Conservation (phyloP, 2,113 vertebrate genomes). For the Psilopogon haemacephalus region DNA sequence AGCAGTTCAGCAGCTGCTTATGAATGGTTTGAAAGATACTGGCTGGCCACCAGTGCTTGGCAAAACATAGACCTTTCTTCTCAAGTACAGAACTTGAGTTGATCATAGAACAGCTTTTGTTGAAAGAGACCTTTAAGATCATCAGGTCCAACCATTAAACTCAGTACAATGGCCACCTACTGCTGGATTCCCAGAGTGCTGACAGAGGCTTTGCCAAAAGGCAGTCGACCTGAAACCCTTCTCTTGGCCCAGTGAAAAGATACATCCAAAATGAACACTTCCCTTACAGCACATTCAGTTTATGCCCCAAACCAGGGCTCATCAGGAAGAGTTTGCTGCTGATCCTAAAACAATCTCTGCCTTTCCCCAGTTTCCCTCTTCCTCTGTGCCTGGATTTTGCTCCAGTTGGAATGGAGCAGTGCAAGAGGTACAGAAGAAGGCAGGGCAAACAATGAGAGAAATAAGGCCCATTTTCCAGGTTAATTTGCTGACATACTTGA, state of each 20-base stretch:
- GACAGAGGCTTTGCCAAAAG: not conserved
- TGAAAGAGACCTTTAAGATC: too few relatives aligned
- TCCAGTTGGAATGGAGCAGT: not conserved
- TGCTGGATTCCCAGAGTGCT: not conserved
- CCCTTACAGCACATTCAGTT: not conserved
- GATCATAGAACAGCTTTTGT: too few relatives aligned
- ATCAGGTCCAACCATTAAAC: too few relatives aligned
- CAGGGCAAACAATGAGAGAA: not conserved
- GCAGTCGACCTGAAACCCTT: not conserved
- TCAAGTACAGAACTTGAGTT: not conserved
- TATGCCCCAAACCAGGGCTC: not conserved
- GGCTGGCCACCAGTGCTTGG: not conserved
- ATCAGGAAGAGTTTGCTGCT: not conserved
- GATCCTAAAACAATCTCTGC: not conserved
- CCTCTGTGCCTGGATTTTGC: accelerated
- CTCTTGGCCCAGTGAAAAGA: not conserved
- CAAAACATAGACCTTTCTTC: not conserved
- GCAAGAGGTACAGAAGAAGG: not conserved
- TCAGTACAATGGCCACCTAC: not conserved
- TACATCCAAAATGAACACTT: not conserved
- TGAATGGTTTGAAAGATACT: not conserved
- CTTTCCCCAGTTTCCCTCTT: not conserved
- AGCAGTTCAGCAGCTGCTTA: not conserved
- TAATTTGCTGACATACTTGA: not conserved
- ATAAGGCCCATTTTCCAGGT: not conserved